Evolutionary conservation across 2,888 invertebrate species (phyloP).

Genomic region (Uloborus plumipes): DNA sequence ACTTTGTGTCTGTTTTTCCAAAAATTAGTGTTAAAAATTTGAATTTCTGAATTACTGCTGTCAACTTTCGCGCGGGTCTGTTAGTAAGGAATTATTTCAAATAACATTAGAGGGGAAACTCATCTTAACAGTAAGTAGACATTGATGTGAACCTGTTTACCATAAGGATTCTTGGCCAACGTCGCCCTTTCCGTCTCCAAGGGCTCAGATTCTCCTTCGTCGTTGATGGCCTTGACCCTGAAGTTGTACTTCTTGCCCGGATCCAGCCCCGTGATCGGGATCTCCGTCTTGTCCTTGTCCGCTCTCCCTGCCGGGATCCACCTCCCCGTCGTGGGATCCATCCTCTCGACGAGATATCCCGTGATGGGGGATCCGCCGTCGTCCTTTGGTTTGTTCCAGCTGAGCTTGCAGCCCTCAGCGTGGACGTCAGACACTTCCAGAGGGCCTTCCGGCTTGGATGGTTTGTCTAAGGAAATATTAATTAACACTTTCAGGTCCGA

Average conservation of each 20-base stretch:
- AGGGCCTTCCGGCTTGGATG: slow-evolving; percentile 83
- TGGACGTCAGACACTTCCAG: slow-evolving; percentile 88
- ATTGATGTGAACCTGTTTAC: slow-evolving; percentile 21
- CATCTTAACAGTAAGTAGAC: too few species aligned
- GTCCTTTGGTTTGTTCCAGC: slow-evolving; percentile 88
- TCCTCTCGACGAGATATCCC: slow-evolving; percentile 91
- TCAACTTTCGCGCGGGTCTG: too few species aligned
- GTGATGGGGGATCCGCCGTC: slow-evolving; percentile 88
- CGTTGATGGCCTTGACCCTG: slow-evolving; percentile 89
- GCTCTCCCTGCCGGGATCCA: slow-evolving; percentile 86
- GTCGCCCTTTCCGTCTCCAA: slow-evolving; percentile 87
- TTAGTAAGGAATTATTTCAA: too few species aligned
- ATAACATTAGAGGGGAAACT: too few species aligned
- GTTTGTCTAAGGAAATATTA: slow-evolving; percentile 74
- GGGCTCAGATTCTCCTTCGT: slow-evolving; percentile 92
- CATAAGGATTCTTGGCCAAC: slow-evolving; percentile 95
- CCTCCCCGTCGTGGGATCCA: slow-evolving; percentile 76
- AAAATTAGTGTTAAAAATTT: too few species aligned
- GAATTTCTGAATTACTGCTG: too few species aligned
- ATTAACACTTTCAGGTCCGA: neutral
- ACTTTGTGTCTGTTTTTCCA: too few species aligned
- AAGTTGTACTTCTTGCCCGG: slow-evolving; percentile 96
- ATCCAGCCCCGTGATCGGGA: slow-evolving; percentile 80
- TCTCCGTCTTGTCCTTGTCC: slow-evolving; percentile 82
- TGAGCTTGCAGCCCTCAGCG: slow-evolving; percentile 87